Evolutionary conservation across 2,113 vertebrate genomes (phyloP).

Genomic region (Limnothrissa miodon): DNA sequence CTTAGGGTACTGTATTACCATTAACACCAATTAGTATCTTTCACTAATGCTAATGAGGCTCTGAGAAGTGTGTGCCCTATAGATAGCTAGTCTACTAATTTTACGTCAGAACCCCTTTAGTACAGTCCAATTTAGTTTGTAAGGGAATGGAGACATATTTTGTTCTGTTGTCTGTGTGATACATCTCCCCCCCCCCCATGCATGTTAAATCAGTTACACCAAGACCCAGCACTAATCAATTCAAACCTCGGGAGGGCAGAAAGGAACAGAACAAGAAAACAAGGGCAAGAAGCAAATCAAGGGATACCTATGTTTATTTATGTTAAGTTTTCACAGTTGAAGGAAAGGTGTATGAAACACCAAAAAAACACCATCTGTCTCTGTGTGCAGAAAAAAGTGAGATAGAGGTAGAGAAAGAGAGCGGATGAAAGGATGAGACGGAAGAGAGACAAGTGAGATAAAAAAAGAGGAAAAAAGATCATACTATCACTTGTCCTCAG

Average conservation of each 20-base stretch:
- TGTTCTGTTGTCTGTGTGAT: not conserved
- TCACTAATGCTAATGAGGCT: too few species aligned
- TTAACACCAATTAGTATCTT: too few species aligned
- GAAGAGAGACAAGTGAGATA: too few species aligned
- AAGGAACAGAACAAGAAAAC: not conserved
- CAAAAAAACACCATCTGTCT: not conserved
- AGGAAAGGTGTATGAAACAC: not conserved
- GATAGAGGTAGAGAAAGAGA: not conserved
- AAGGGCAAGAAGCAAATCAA: too few species aligned
- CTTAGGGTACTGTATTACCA: too few species aligned
- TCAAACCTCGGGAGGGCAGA: not conserved
- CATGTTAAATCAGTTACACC: not conserved
- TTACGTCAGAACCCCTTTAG: not conserved
- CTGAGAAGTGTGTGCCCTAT: too few species aligned
- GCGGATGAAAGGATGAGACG: not conserved
- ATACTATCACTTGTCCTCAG: not conserved
- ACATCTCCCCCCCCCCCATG: not conserved
- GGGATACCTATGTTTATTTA: too few species aligned
- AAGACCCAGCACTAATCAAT: not conserved
- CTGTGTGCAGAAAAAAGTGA: not conserved
- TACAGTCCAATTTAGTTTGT: not conserved
- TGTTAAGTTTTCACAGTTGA: too few species aligned
- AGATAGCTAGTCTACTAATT: too few species aligned
- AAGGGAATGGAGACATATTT: not conserved
- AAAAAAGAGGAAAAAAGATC: too few species aligned